Evolutionary conservation across 2,113 vertebrate species (phyloP).

Genomic region (Cyanoramphus novaezelandiae): DNA sequence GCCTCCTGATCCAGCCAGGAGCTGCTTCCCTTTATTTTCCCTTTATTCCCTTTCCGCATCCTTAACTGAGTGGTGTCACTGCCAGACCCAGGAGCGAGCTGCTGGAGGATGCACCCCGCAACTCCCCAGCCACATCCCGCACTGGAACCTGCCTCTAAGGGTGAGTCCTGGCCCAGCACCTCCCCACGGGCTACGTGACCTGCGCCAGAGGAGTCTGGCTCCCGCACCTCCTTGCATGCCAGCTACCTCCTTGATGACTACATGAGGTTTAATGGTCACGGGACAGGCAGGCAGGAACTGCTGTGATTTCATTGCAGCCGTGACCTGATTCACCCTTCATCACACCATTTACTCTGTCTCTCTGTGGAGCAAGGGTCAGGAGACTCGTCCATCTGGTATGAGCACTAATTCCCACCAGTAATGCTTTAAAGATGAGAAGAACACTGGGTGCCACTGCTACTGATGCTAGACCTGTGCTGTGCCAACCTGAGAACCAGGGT

Average conservation of each 20-base stretch:
- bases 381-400: background rate
- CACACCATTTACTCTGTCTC: background rate
- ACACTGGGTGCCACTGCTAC: accelerated
- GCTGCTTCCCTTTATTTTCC: background rate
- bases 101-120: accelerated
- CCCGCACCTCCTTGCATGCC: background rate
- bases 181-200: background rate
- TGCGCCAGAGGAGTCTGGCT: background rate
- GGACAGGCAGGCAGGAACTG: slow-evolving; percentile 12
- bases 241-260: slow-evolving; percentile 19
- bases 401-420: background rate
- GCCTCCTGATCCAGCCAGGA: background rate
- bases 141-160: background rate
- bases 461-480: background rate
- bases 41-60: background rate
- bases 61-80: background rate
- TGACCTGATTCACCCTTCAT: slow-evolving; percentile 36
- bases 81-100: background rate
- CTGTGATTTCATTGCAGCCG: background rate
- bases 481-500: background rate
- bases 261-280: background rate
- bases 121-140: background rate
- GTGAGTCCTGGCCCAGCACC: slow-evolving; percentile 4
- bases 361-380: background rate
- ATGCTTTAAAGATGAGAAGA: slow-evolving; percentile 1